A percentile compares a stretch with the other conserved stretches of the same genome.
Evolutionary conservation across 2,113 vertebrate species (phyloP).

Genomic region (Lethenteron camtschaticum): DNA sequence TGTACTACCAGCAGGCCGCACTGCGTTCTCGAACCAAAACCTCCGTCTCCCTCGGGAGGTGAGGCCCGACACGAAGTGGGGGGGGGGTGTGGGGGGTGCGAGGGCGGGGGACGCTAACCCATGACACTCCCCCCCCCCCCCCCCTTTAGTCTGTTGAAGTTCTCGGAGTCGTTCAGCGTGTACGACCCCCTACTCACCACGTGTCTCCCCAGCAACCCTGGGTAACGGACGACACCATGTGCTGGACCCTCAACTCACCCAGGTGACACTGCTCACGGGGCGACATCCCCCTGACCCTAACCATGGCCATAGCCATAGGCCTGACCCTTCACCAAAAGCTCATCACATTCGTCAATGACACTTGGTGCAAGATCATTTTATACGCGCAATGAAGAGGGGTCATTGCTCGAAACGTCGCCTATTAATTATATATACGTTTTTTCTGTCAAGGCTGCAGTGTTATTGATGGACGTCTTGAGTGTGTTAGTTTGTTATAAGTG

Average conservation of each 20-base stretch:
- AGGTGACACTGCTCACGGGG: slow-evolving; percentile 26
- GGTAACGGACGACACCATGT: slow-evolving; percentile 60
- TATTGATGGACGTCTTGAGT: too few species aligned
- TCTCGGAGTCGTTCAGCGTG: slow-evolving; percentile 44
- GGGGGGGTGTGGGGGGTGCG: too few species aligned
- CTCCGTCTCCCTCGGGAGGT: slow-evolving; percentile 80
- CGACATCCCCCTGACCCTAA: too few species aligned
- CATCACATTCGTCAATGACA: too few species aligned
- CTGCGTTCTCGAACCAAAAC: slow-evolving; percentile 82
- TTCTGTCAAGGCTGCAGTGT: too few species aligned
- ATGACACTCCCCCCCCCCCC: neutral
- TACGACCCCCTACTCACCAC: slow-evolving; percentile 61
- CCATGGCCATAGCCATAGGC: too few species aligned
- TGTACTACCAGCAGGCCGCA: slow-evolving; percentile 70
- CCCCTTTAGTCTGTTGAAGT: slow-evolving; percentile 50
- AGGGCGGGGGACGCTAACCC: neutral
- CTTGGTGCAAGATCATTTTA: too few species aligned
- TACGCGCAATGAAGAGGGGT: too few species aligned
- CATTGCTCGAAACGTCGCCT: too few species aligned
- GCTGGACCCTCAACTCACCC: slow-evolving; percentile 64
- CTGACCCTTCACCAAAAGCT: too few species aligned
- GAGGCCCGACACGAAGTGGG: slow-evolving; percentile 17
- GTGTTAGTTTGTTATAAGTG: too few species aligned
- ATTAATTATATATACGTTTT: too few species aligned
- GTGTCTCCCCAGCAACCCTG: slow-evolving; percentile 84